These are phyloP conservation scores for Sminthopsis crassicaudata DNA, from an alignment of 2,113 vertebrate species.

Conservation along the genomic window DNA sequence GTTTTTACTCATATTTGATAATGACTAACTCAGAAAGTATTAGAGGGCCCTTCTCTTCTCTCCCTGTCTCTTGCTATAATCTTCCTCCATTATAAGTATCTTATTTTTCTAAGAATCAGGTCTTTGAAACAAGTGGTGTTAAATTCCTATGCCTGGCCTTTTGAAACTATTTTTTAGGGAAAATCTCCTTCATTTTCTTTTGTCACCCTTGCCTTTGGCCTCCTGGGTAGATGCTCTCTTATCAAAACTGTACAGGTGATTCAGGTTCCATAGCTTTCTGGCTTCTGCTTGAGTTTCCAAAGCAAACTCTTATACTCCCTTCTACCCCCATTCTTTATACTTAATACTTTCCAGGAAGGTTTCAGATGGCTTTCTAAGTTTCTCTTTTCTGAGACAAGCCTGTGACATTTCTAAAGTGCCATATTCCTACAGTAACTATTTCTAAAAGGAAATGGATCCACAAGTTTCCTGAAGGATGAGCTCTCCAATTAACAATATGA, in stretches of 20 bases:
- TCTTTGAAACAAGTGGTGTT: not conserved
- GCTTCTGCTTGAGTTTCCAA: not conserved
- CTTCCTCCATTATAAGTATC: not conserved
- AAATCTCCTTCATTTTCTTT: not conserved
- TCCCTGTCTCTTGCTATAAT: not conserved
- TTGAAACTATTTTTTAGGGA: not conserved
- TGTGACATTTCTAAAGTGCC: not conserved
- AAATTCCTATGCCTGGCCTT: not conserved
- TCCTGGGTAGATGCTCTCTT: not conserved
- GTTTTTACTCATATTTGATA: not conserved
- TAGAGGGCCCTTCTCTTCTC: not conserved
- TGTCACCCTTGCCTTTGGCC: not conserved
- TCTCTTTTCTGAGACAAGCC: not conserved
- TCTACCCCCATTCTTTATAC: not conserved
- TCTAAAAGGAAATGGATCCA: not conserved
- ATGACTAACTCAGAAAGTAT: not conserved
- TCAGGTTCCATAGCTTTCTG: not conserved
- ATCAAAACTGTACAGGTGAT: not conserved
- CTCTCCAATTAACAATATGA: not conserved
- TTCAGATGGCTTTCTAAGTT: not conserved
- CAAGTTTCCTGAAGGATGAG: not conserved
- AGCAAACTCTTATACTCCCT: not conserved
- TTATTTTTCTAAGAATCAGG: not conserved
- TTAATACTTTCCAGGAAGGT: not conserved
- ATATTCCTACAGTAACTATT: not conserved